Evolutionary conservation across 2,113 vertebrate genomes (phyloP), one percentile per base, ranked within the genome.

Genomic region (Hippoglossus stenolepis): DNA sequence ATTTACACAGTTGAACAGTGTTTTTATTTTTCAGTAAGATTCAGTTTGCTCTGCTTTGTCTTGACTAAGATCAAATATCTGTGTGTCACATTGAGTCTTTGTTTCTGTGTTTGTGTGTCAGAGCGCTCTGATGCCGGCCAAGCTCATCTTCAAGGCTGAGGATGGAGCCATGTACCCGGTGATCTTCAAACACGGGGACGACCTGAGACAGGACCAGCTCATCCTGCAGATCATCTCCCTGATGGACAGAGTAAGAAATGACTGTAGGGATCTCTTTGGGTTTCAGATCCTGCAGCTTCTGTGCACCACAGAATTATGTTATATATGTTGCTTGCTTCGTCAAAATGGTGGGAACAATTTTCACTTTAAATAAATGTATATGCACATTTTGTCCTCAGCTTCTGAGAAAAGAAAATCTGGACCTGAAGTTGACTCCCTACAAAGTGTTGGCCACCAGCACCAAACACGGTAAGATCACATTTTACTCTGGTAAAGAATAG

Each of bases 171-270:
- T 96, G 90, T 99, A 99, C 49, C 97, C 97, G 2, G 97, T 99
- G 9, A 99, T 99, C 90, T 99, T 99, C 92, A 99, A 99, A 80
- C 97, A 99, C 1, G 98, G 98, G 2, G 98, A 99, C 60, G 98
- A 99, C 89, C 93, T 99, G 71, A 95, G 98, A 43, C 98, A 99
- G 81, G 98, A 99, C 91, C 97, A 99, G 83, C 97, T 99, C 79
- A 99, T 99, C 91, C 95, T 99, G 59, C 98, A 99, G 89, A 99
- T 99, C 82, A 99, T 99, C 93, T 99, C 98, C 0, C 96, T 99
- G 57, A 99, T 99, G 98, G 98, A 99, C 92, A 98, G 98, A 95
- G 98, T 99, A 77, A 51, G 40, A 13, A 11, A 13, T 13, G 11
- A 11, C 40, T 43, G 0, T 13, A 0, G 10, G 40, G 12, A 43